Percentiles rank a stretch among this genome's conserved stretches.
Conservation (phyloP, 2,888 invertebrate species). For the Mermis nigrescens region DNA sequence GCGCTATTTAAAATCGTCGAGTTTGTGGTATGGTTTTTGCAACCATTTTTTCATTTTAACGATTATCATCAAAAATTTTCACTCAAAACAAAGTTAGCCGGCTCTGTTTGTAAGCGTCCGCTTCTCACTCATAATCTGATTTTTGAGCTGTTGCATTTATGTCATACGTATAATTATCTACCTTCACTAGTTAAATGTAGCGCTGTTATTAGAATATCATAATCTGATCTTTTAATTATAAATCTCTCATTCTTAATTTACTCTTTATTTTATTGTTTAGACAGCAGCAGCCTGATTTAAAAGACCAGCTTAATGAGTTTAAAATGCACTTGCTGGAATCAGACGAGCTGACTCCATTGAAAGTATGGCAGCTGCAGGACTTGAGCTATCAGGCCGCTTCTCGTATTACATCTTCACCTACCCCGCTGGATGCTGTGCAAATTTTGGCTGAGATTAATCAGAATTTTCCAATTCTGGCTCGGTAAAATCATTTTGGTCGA, state of each 20-base stretch:
- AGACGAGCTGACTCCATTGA: slow-evolving; percentile 76
- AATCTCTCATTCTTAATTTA: not conserved
- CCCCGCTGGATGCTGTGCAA: slow-evolving; percentile 58
- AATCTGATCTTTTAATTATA: no score
- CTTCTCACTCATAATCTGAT: no score
- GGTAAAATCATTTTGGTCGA: slow-evolving; percentile 12
- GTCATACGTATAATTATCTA: no score
- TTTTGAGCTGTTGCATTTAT: no score
- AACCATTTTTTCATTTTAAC: no score
- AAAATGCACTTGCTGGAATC: slow-evolving; percentile 62
- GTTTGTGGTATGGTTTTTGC: no score
- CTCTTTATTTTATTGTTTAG: slow-evolving; percentile 28
- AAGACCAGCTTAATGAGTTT: slow-evolving; percentile 56
- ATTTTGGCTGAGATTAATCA: slow-evolving; percentile 74
- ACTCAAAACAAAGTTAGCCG: no score
- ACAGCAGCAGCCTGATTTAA: slow-evolving; percentile 48
- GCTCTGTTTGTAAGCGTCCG: no score
- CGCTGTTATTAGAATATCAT: no score
- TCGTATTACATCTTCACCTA: slow-evolving; percentile 55
- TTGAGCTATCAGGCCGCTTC: slow-evolving; percentile 57
- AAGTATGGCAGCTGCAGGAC: slow-evolving; percentile 50
- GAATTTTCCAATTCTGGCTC: slow-evolving; percentile 56
- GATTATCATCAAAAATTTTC: no score
- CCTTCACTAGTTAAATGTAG: no score
- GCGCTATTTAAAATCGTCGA: no score